Conservation (phyloP, 1,140 invertebrate genomes). For the Bathynomus jamesi region DNA sequence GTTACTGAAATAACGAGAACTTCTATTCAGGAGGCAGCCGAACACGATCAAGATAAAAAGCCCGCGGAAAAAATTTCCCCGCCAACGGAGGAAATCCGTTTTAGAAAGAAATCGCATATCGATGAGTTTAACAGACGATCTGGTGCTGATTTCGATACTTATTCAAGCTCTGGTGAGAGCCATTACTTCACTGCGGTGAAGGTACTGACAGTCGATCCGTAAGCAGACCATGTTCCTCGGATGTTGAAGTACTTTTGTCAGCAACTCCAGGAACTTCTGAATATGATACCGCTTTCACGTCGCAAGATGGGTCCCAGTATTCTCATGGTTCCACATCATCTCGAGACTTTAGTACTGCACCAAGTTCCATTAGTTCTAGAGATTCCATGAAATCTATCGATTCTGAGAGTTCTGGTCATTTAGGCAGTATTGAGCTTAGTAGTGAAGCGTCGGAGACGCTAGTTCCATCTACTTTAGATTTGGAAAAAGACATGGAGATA, state of each 20-base stretch:
- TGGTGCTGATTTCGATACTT: slow-evolving; percentile 51
- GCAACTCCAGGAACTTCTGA: slow-evolving; percentile 57
- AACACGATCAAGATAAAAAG: slow-evolving; percentile 29
- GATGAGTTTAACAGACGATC: slow-evolving; percentile 40
- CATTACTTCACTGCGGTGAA: slow-evolving; percentile 80
- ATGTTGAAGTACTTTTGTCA: slow-evolving; percentile 61
- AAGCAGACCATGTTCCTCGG: slow-evolving; percentile 75
- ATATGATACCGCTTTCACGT: slow-evolving; percentile 77
- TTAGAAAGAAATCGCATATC: slow-evolving; percentile 27
- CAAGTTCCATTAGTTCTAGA: slow-evolving; percentile 70
- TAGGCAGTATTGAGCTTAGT: slow-evolving; percentile 74
- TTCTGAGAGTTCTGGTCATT: slow-evolving; percentile 76
- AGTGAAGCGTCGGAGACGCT: slow-evolving; percentile 76
- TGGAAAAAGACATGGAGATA: slow-evolving; percentile 49
- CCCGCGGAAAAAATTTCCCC: slow-evolving; percentile 8
- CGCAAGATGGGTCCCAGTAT: slow-evolving; percentile 61
- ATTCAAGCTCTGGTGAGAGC: slow-evolving; percentile 81
- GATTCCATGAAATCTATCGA: slow-evolving; percentile 82
- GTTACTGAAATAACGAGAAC: slow-evolving; percentile 15
- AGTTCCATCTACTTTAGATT: slow-evolving; percentile 60
- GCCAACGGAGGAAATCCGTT: slow-evolving; percentile 15
- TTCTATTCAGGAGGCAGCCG: slow-evolving; percentile 17
- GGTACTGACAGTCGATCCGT: slow-evolving; percentile 54
- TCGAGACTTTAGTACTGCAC: slow-evolving; percentile 74
- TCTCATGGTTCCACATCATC: slow-evolving; percentile 54